Evolutionary conservation across 1,140 invertebrate genomes (phyloP).

Genomic region (Lordiphosa collinella): DNA sequence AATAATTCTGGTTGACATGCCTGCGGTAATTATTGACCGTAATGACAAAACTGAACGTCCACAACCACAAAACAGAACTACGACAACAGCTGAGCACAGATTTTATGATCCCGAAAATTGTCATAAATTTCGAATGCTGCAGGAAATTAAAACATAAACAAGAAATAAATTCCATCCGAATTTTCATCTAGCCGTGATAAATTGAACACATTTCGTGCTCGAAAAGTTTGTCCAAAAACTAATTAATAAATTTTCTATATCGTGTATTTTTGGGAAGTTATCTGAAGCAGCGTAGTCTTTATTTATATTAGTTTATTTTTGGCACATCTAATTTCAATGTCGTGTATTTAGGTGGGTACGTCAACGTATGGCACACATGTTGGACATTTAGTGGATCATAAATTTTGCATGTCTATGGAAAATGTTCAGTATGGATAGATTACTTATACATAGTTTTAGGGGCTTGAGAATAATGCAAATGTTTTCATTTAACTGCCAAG

Average conservation of each 20-base stretch:
- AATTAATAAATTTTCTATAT: slow-evolving; percentile 60
- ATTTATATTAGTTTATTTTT: slow-evolving; percentile 17
- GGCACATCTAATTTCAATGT: slow-evolving; percentile 62
- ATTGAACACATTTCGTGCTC: slow-evolving; percentile 21
- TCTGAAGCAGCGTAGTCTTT: slow-evolving; percentile 7
- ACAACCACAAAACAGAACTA: slow-evolving; percentile 1
- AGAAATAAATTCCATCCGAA: background rate
- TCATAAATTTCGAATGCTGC: slow-evolving; percentile 28
- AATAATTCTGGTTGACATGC: slow-evolving; percentile 76
- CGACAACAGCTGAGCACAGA: slow-evolving; percentile 1
- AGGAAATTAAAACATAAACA: slow-evolving; percentile 40
- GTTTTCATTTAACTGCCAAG: too few species aligned
- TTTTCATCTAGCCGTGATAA: slow-evolving; percentile 2
- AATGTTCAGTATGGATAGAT: background rate
- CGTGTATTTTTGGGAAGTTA: slow-evolving; percentile 47
- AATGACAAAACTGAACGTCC: slow-evolving; percentile 64
- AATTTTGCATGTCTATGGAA: slow-evolving; percentile 24
- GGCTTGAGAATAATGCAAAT: background rate
- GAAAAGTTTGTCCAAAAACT: slow-evolving; percentile 59
- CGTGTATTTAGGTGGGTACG: slow-evolving; percentile 54
- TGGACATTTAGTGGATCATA: slow-evolving; percentile 38
- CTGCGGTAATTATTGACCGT: slow-evolving; percentile 77
- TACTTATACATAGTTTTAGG: background rate
- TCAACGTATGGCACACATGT: slow-evolving; percentile 30
- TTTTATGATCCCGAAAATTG: slow-evolving; percentile 12